A percentile compares a stretch with the other conserved stretches of the same genome.
These are phyloP conservation scores for Noctua pronuba DNA, from an alignment of 2,888 invertebrate genomes.

Conservation along the genomic window DNA sequence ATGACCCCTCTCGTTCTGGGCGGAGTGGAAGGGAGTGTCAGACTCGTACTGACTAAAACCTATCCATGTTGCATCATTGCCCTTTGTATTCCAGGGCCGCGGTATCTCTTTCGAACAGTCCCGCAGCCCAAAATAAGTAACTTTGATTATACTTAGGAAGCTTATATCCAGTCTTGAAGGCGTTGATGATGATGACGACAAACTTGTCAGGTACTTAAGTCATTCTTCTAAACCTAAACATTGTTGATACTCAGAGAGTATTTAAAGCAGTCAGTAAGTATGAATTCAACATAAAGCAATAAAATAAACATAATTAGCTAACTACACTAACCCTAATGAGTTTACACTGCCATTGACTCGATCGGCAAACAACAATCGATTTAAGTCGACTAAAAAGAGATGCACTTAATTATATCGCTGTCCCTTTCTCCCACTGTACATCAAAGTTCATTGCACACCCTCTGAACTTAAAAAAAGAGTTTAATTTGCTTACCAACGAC, in stretches of 20 bases:
- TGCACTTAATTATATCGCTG: constrained; percentile 65
- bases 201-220: not conserved
- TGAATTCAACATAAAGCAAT: not conserved
- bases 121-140: not conserved
- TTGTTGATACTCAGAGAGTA: not conserved
- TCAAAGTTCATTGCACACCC: constrained; percentile 72
- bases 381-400: constrained; percentile 66
- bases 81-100: too few species aligned
- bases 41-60: too few species aligned
- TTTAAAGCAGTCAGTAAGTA: not conserved
- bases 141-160: not conserved
- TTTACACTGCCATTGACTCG: constrained; percentile 59
- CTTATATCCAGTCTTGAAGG: not conserved
- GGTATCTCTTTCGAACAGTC: too few species aligned
- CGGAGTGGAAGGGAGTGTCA: too few species aligned
- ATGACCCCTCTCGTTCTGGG: too few species aligned
- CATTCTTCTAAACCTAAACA: not conserved
- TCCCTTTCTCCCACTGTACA: constrained; percentile 52
- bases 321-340: constrained; percentile 51
- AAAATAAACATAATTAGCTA: constrained; percentile 46
- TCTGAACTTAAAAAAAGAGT: constrained; percentile 72
- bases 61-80: too few species aligned
- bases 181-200: not conserved
- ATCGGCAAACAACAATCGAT: constrained; percentile 62
- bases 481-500: constrained; percentile 73